These are phyloP conservation scores for Tetramorium simillimum DNA, from an alignment of 1,140 invertebrate genomes.

Conservation along the genomic window DNA sequence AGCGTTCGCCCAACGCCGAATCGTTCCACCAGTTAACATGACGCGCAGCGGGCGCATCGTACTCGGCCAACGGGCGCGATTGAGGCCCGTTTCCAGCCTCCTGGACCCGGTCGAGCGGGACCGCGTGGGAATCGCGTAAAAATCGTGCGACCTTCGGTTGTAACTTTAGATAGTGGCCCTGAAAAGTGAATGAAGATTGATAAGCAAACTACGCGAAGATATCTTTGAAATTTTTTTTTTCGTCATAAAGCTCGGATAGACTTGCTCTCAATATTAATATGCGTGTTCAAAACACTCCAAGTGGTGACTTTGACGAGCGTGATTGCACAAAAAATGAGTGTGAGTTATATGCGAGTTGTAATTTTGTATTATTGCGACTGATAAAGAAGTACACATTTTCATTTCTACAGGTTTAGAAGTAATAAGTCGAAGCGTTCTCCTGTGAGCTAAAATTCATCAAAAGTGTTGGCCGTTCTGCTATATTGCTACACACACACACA, in stretches of 20 bases:
- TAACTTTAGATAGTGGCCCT: not conserved
- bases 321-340: not conserved
- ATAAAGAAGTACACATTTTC: not conserved
- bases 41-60: not conserved
- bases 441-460: not conserved
- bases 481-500: not conserved
- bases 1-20: not conserved
- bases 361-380: not conserved
- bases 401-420: not conserved
- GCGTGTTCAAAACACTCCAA: not conserved
- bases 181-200: not conserved
- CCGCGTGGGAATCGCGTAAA: not conserved
- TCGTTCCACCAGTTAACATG: slow-evolving; percentile 23
- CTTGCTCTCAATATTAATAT: not conserved
- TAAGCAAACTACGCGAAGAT: not conserved
- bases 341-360: not conserved
- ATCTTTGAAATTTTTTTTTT: not conserved
- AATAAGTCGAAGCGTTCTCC: not conserved
- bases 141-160: not conserved
- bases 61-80: not conserved
- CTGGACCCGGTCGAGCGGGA: not conserved
- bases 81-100: not conserved
- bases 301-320: not conserved
- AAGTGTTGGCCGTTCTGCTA: not conserved
- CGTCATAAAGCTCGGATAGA: not conserved